Percentiles rank a stretch among this genome's conserved stretches.
Evolutionary conservation across 2,888 invertebrate genomes (phyloP).

Genomic region (Anthophora plumipes): DNA sequence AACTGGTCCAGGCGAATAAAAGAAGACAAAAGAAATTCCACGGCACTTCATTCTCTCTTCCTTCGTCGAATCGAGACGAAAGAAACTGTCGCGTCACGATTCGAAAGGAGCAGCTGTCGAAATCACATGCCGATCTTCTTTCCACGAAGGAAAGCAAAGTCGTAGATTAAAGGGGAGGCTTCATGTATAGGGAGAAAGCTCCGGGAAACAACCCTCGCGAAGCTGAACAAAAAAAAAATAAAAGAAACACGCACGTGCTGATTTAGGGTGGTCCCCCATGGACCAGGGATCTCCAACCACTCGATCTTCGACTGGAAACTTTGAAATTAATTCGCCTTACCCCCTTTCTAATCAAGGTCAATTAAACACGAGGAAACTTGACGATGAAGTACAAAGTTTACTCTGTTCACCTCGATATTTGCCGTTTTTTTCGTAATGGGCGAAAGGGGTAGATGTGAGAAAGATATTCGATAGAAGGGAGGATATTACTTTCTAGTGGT

Average conservation of each 20-base stretch:
- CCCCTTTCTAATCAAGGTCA: conserved; percentile 13
- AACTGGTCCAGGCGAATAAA: too few relatives aligned
- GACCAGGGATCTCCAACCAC: conserved; percentile 37
- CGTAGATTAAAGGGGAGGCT: conserved; percentile 52
- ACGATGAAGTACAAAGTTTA: neutral
- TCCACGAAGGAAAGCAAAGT: conserved; percentile 42
- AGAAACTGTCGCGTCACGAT: conserved; percentile 23
- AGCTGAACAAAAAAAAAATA: too few relatives aligned
- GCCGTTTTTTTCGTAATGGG: neutral
- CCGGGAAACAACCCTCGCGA: conserved; percentile 24
- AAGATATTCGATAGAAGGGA: neutral
- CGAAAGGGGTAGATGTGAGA: neutral
- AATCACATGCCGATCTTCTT: conserved; percentile 50
- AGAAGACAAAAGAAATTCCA: conserved; percentile 4
- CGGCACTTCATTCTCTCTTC: neutral
- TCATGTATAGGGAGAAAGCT: conserved; percentile 35
- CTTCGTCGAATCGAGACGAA: conserved; percentile 22
- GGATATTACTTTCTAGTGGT: neutral
- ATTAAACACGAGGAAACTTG: conserved; percentile 17
- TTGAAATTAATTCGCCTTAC: conserved; percentile 21
- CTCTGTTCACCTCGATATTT: neutral
- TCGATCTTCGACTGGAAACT: conserved; percentile 18
- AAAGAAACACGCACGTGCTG: conserved; percentile 59
- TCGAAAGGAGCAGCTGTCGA: conserved; percentile 61
- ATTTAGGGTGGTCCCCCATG: conserved; percentile 17